Base-by-base conservation (phyloP, 2,888 invertebrate genomes). In the Eustalomyia histrio region DNA sequence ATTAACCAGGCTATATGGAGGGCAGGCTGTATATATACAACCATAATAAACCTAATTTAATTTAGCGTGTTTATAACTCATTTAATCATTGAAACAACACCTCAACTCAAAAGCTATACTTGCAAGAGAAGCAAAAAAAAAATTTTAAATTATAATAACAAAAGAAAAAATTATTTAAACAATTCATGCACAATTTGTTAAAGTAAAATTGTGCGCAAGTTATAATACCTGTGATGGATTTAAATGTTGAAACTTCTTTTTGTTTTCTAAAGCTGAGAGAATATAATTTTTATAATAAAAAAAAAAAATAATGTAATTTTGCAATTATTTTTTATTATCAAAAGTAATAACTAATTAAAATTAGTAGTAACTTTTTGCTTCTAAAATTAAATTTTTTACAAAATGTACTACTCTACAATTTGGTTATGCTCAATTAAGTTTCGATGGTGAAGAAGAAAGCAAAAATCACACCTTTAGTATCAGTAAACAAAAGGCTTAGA, bases 31-130 rank as follows among this genome's bases (percentile, higher is more conserved):
- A n/a, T n/a, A 21, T 21, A 21, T 21, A 21, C 21, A 21, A 21
- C 21, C 21, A 21, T 21, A 21, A 21, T 21, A 72, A 72, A 82
- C 83, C 84, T 84, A 84, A 84, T 88, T 86, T 84, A 87, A 86
- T 87, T 89, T 88, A 86, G 89, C 89, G 88, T 88, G 88, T 83
- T 89, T 87, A 87, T 88, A 89, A 87, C 88, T 89, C 89, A 88
- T 88, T 89, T 88, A 88, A 87, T 87, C 85, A 67, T 73, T 68
- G 80, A 67, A 80, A 80, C 75, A 80, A 80, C 76, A 71, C 63
- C 69, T 76, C 64, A 64, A 58, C 64, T 76, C 57, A 52, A 64
- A 76, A 69, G 8, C 29, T 64, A 58, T 64, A 64, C 76, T 47
- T 72, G 65, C 65, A 72, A 72, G 72, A 71, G 53, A 43, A 6